phyloP scores from a whole-genome alignment of 1,140 invertebrate species.

The Drosophila fuyamai region DNA sequence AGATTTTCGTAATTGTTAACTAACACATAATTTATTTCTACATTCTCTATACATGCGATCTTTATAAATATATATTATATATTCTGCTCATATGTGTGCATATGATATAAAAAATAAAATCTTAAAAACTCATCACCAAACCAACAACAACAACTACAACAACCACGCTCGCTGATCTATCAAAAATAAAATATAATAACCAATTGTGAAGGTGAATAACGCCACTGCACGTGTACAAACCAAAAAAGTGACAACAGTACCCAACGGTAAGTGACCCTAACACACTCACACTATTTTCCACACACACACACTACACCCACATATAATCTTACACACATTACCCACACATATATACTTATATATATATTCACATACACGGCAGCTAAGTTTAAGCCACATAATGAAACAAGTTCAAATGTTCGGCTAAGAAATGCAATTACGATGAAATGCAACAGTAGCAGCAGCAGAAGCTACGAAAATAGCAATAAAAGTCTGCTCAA shows the following conservation, averaged over 20 bases:
- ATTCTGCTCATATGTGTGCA: slow-evolving; percentile 40
- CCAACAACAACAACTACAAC: slow-evolving; percentile 64
- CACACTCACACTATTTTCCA: slow-evolving; percentile 33
- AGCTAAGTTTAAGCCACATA: slow-evolving; percentile 67
- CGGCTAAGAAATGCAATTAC: slow-evolving; percentile 81
- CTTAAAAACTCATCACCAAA: slow-evolving; percentile 62
- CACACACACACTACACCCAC: slow-evolving; percentile 14
- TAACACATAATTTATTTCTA: slow-evolving; percentile 80
- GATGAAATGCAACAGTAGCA: slow-evolving; percentile 51
- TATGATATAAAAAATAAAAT: slow-evolving; percentile 50
- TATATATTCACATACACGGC: slow-evolving; percentile 21
- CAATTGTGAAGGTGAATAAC: slow-evolving; percentile 94
- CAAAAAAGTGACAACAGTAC: slow-evolving; percentile 96
- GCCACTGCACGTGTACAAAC: slow-evolving; percentile 98
- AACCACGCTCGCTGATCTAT: slow-evolving; percentile 70
- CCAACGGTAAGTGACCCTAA: slow-evolving; percentile 92
- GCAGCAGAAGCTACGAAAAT: slow-evolving; percentile 25
- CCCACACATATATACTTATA: slow-evolving; percentile 11
- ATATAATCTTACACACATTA: slow-evolving; percentile 20
- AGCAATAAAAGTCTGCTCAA: slow-evolving; percentile 48
- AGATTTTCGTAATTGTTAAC: slow-evolving; percentile 71
- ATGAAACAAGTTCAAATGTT: slow-evolving; percentile 78
- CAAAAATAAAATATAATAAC: slow-evolving; percentile 50
- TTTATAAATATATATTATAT: slow-evolving; percentile 52
- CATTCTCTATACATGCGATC: slow-evolving; percentile 71